Conservation (phyloP, 2,888 invertebrate genomes). For the Pristionchus fissidentatus region DNA sequence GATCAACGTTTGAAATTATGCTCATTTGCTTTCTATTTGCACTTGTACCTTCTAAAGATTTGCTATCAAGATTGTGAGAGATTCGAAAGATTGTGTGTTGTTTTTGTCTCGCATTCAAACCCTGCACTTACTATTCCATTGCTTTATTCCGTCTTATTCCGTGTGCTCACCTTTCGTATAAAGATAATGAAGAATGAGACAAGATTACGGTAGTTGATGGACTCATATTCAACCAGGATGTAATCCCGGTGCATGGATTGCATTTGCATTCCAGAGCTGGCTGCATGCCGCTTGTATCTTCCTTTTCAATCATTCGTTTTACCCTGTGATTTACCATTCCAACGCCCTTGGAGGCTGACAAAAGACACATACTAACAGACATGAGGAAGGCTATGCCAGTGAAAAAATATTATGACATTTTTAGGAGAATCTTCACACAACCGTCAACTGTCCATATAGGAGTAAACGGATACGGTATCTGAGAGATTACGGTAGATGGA, state of each 20-base stretch:
- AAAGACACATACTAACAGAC: background rate
- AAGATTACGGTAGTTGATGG: background rate
- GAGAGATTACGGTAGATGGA: background rate
- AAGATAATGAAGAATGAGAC: background rate
- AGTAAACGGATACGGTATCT: background rate
- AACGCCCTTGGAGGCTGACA: slow-evolving; percentile 23
- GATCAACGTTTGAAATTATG: background rate
- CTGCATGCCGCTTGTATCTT: slow-evolving; percentile 11
- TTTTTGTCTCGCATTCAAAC: slow-evolving; percentile 9
- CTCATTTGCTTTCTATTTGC: slow-evolving; percentile 3
- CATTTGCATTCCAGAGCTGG: slow-evolving; percentile 1
- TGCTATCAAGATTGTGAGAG: slow-evolving; percentile 1
- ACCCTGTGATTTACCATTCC: too few relatives aligned
- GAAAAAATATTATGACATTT: background rate
- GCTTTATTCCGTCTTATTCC: slow-evolving; percentile 5
- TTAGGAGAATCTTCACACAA: background rate
- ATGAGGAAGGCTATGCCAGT: background rate
- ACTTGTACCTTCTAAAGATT: slow-evolving; percentile 31
- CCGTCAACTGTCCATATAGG: background rate
- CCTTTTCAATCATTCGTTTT: background rate
- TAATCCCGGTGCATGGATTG: background rate
- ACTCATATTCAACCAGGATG: background rate
- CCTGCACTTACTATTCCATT: slow-evolving; percentile 9
- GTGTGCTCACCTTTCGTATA: slow-evolving; percentile 28
- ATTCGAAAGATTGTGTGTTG: background rate